Base-by-base conservation (phyloP, 2,113 vertebrate species). In the Clarias macrocephalus region DNA sequence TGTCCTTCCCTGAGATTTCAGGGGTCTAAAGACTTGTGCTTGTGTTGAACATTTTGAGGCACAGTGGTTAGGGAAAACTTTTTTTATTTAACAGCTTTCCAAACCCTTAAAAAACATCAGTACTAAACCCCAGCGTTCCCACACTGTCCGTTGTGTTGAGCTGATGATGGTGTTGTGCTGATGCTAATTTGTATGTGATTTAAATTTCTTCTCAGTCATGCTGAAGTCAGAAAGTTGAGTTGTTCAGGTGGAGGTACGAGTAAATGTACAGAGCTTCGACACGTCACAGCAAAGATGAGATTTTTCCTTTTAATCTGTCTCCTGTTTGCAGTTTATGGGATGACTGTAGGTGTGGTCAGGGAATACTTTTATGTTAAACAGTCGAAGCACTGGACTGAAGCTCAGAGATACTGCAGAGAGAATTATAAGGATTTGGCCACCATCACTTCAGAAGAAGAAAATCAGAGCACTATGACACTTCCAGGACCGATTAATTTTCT, bases 381-480 rank as follows among this genome's bases (percentile, higher is more conserved):
- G 68, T 0, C 2, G 2, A 54, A 57, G 48, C 33, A 1, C 19
- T 88, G 70, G 48, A 15, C 15, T n/a, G 5, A 18, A 4, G 88
- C 88, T 57, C 80, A 56, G 19, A 42, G 3, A 0, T 57, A 88
- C 52, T 88, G 88, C 60, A 73, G 5, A 16, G 3, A n/a, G 5
- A 1, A 19, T 1, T 57, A 83, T 70, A 21, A 3, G 42, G 52
- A 82, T 60, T 54, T 88, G 19, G 68, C 68, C 0, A 76, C 18
- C 13, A 48, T 82, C 18, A 28, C 25, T 23, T 42, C 19, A 2
- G 18, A 65, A 23, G n/a, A 9, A 28, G 80, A 77, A 77, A 18
- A 54, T 15, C 52, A 56, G 2, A 77, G 25, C 18, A 25, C 12
- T 15, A 42, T 42, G 42, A 42, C 42, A 42, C 42, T 42, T 42